A percentile compares a stretch with the other conserved stretches of the same genome.
These are phyloP conservation scores for Remorina albescens DNA, from an alignment of 2,797 vertebrate genomes.

Conservation along the genomic window DNA sequence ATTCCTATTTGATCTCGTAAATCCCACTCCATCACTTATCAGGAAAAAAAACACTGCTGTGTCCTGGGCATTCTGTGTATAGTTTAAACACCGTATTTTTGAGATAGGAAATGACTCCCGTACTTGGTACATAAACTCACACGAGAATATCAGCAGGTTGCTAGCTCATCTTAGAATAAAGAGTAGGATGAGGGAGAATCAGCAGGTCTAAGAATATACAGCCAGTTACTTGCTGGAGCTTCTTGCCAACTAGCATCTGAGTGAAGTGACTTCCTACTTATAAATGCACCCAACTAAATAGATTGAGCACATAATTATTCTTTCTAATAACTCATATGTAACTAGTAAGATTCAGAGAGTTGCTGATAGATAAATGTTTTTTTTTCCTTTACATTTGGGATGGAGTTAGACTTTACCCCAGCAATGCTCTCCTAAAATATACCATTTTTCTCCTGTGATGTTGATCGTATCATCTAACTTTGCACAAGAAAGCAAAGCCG, in stretches of 20 bases:
- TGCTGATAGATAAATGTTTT: no score
- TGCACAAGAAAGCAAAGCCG: background rate
- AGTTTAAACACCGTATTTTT: conserved; percentile 4
- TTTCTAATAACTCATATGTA: no score
- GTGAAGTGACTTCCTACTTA: no score
- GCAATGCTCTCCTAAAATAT: background rate
- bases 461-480: background rate
- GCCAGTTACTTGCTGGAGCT: background rate
- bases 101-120: background rate
- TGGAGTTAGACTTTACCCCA: background rate
- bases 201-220: background rate
- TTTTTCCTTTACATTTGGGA: background rate
- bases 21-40: conserved; percentile 34
- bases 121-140: no score
- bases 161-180: background rate
- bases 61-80: conserved; percentile 8
- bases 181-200: background rate
- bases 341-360: background rate
- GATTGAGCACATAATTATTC: no score
- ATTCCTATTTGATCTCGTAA: conserved; percentile 59
- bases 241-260: no score
- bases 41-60: conserved; percentile 16
- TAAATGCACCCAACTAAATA: background rate
- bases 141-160: background rate
- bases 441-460: background rate